Evolutionary conservation across 64 coral and sea anemone genomes (phyloP).

Genomic region (Anthopleura sola): DNA sequence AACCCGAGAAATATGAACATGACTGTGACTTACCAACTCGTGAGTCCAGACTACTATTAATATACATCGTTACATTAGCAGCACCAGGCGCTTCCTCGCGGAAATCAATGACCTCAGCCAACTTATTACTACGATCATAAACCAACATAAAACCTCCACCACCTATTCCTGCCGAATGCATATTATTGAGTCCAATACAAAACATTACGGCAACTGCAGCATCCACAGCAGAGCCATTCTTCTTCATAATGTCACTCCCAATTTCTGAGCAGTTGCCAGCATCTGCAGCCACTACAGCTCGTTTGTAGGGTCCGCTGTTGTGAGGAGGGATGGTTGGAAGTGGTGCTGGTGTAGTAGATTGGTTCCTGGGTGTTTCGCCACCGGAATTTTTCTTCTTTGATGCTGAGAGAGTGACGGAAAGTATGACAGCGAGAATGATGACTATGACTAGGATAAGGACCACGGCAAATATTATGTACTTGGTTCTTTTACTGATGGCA

Average conservation of each 20-base stretch:
- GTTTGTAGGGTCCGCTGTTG: slow-evolving; percentile 60
- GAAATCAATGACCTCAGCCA: slow-evolving; percentile 64
- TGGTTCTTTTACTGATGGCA: not conserved
- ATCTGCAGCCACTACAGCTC: slow-evolving; percentile 82
- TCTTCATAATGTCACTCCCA: slow-evolving; percentile 74
- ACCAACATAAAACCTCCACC: slow-evolving; percentile 94
- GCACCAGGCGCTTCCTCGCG: slow-evolving; percentile 68
- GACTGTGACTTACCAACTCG: not conserved
- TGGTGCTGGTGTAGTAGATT: not conserved
- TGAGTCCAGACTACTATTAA: not conserved
- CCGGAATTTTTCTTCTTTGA: not conserved
- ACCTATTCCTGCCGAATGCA: slow-evolving; percentile 94
- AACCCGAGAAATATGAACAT: not conserved
- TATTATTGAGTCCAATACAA: slow-evolving; percentile 92
- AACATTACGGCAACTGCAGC: slow-evolving; percentile 69
- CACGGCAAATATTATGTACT: not conserved
- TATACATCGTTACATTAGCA: slow-evolving; percentile 6
- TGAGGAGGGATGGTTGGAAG: slow-evolving; percentile 28
- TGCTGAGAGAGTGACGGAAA: not conserved
- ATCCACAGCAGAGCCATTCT: slow-evolving; percentile 90
- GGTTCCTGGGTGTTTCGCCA: not conserved
- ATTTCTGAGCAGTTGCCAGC: slow-evolving; percentile 70
- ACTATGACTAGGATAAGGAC: not conserved
- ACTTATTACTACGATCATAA: slow-evolving; percentile 23
- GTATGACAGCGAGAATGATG: not conserved